Conservation (phyloP, 2,113 vertebrate species). For the Phrynosoma blainvillii region DNA sequence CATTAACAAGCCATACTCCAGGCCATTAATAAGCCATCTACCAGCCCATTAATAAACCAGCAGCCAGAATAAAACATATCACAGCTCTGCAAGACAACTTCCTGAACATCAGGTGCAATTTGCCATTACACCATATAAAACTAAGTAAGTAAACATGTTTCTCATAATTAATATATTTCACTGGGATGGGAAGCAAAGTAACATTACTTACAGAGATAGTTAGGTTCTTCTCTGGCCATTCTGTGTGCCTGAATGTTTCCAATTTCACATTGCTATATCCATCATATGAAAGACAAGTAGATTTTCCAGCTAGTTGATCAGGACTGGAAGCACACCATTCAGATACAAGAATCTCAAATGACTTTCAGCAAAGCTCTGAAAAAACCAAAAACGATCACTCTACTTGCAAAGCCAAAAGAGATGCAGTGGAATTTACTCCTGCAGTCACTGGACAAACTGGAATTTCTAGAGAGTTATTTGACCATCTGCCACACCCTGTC, state of each 20-base stretch:
- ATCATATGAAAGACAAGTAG: neutral
- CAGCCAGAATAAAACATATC: neutral
- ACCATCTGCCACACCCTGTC: neutral
- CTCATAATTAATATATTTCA: neutral
- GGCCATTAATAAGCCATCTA: neutral
- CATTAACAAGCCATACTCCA: neutral
- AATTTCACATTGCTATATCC: neutral
- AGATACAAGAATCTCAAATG: neutral
- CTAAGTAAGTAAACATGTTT: constrained; percentile 24
- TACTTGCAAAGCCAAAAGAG: neutral
- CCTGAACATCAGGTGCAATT: neutral
- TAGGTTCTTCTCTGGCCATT: constrained; percentile 19
- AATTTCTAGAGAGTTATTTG: constrained; percentile 24
- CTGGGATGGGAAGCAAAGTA: neutral
- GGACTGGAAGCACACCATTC: constrained; percentile 9
- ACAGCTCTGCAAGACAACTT: neutral
- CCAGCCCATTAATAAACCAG: neutral
- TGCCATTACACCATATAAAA: constrained; percentile 24
- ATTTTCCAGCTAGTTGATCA: neutral
- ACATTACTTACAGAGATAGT: constrained; percentile 19
- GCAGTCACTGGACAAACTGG: constrained; percentile 1
- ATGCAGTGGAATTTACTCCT: neutral
- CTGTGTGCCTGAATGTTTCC: constrained; percentile 36
- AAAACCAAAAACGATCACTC: rapidly evolving
- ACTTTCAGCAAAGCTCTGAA: neutral